A percentile compares a stretch with the other conserved stretches of the same genome.
These are phyloP conservation scores for Ursus arctos DNA, from an alignment of 2,113 vertebrate genomes.

Conservation along the genomic window DNA sequence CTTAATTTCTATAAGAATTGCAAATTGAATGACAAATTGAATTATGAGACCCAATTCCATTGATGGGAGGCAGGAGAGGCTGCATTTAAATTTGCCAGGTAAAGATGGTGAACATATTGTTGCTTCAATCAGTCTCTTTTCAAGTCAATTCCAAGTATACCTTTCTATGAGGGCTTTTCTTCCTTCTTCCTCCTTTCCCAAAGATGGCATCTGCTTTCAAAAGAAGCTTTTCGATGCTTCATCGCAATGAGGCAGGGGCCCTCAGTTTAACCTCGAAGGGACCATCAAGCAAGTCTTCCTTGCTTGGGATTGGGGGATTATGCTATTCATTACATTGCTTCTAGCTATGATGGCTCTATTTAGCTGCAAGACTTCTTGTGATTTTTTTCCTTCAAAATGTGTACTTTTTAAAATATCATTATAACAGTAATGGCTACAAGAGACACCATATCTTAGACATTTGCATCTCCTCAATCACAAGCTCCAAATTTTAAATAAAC, in stretches of 20 bases:
- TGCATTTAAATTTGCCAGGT: neutral
- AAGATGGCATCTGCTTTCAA: neutral
- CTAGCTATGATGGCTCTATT: neutral
- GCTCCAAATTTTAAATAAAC: neutral
- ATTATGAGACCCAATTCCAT: neutral
- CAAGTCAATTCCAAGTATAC: neutral
- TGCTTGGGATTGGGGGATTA: neutral
- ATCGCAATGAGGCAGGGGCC: neutral
- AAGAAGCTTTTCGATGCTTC: neutral
- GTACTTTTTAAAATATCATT: neutral
- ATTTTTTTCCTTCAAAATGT: neutral
- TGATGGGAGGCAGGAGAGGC: neutral
- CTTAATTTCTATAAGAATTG: neutral
- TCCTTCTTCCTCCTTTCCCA: neutral
- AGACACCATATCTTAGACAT: neutral
- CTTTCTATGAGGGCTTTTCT: neutral
- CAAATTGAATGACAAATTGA: constrained; percentile 6
- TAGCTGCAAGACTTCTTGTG: neutral
- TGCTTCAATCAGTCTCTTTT: constrained; percentile 10
- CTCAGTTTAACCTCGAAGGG: neutral
- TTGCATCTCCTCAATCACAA: constrained; percentile 1
- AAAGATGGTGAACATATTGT: neutral
- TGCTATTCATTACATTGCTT: neutral
- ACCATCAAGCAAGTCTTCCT: neutral
- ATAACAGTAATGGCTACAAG: neutral